phyloP scores from a whole-genome alignment of 2,797 vertebrate genomes.

The Astyanax mexicanus region DNA sequence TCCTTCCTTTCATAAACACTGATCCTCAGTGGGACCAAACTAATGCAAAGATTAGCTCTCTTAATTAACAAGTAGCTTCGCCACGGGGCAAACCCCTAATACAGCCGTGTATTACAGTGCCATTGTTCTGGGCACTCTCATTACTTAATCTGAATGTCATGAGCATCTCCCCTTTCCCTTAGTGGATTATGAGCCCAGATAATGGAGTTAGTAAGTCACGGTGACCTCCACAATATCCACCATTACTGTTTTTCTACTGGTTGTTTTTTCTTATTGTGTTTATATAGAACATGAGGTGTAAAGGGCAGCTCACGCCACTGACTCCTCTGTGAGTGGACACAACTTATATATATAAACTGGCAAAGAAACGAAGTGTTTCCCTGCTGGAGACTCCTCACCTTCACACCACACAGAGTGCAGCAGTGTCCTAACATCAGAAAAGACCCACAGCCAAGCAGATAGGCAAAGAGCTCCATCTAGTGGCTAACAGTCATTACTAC shows the following conservation, averaged over 20 bases:
- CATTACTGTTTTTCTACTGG: neutral
- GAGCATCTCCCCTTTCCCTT: conserved; percentile 47
- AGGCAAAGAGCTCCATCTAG: conserved; percentile 54
- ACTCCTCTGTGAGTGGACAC: neutral
- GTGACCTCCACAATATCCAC: conserved; percentile 43
- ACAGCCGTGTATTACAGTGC: conserved; percentile 41
- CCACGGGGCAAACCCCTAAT: conserved; percentile 41
- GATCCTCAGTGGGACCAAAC: conserved; percentile 42
- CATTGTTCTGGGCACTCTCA: conserved; percentile 48
- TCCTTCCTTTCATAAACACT: conserved; percentile 50
- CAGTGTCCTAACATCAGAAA: neutral
- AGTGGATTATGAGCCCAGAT: conserved; percentile 39
- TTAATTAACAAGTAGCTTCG: conserved; percentile 55
- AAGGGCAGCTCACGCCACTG: neutral
- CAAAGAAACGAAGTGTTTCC: neutral
- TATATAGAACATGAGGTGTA: neutral
- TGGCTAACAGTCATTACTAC: conserved; percentile 28
- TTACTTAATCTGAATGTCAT: conserved; percentile 50
- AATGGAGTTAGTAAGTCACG: conserved; percentile 31
- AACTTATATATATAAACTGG: no score
- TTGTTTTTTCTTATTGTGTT: conserved; percentile 7
- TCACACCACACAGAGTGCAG: neutral
- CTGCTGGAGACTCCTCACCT: neutral
- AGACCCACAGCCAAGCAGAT: neutral
- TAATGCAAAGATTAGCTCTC: conserved; percentile 49